Evolutionary conservation across 2,797 vertebrate species (phyloP).

Genomic region (Acanthurus tractus): DNA sequence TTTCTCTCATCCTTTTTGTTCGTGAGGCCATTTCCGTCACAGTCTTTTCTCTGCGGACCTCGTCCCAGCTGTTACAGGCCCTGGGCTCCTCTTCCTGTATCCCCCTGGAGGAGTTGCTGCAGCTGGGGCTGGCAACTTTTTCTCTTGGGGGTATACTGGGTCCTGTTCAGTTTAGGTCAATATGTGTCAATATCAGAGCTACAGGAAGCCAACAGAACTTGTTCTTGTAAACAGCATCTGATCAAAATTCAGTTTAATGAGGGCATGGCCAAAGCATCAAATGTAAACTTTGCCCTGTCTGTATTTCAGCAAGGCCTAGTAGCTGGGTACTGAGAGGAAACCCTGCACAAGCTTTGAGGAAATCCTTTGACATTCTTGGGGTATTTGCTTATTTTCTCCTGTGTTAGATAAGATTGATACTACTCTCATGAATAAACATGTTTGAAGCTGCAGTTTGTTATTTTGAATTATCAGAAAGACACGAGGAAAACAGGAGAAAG

Average conservation of each 20-base stretch:
- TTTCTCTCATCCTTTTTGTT: conserved; percentile 23
- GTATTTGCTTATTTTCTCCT: neutral
- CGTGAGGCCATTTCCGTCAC: conserved; percentile 29
- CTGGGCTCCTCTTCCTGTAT: conserved; percentile 29
- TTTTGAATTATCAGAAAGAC: neutral
- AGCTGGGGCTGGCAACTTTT: conserved; percentile 53
- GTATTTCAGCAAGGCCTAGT: neutral
- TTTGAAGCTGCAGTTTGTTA: neutral
- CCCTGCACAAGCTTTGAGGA: neutral
- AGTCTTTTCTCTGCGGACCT: conserved; percentile 53
- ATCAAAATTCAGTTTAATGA: neutral
- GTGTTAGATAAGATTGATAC: neutral
- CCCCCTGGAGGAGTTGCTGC: conserved; percentile 41
- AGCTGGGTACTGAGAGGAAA: neutral
- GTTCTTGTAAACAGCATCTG: neutral
- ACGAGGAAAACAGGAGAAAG: neutral
- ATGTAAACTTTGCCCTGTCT: neutral
- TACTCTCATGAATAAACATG: neutral
- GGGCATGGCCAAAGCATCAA: neutral
- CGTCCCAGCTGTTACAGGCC: conserved; percentile 62
- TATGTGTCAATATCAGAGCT: conserved; percentile 18
- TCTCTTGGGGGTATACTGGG: conserved; percentile 30
- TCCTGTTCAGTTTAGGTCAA: conserved; percentile 24
- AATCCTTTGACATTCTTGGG: neutral
- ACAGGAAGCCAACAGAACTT: neutral